These are phyloP conservation scores for Lithobates sylvaticus DNA, from an alignment of 2,797 vertebrate genomes.

Conservation along the genomic window DNA sequence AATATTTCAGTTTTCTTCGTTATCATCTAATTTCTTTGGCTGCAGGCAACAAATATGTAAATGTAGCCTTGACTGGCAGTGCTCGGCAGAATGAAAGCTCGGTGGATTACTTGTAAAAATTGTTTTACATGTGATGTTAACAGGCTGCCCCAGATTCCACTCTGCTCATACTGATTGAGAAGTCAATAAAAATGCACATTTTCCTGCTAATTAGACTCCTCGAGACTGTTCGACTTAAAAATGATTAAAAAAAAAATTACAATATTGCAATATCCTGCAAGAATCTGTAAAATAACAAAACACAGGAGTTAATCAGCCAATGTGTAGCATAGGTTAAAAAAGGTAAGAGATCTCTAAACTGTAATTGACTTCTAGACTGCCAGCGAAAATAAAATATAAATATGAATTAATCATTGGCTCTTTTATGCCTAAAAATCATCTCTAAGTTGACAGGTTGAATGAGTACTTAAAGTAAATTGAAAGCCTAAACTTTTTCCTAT, in stretches of 20 bases:
- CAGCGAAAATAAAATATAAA: neutral
- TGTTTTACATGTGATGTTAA: constrained; percentile 66
- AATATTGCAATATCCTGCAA: neutral
- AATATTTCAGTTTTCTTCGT: constrained; percentile 39
- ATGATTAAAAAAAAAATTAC: neutral
- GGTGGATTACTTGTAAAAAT: constrained; percentile 59
- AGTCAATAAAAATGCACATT: constrained; percentile 68
- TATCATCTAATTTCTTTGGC: constrained; percentile 62
- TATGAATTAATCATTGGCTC: neutral
- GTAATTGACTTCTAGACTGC: neutral
- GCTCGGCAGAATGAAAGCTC: constrained; percentile 62
- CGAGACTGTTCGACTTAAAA: constrained; percentile 65
- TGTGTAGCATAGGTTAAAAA: constrained; percentile 7
- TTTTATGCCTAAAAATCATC: neutral
- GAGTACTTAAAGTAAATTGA: too few species aligned
- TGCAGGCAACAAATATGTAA: constrained; percentile 64
- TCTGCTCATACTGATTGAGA: constrained; percentile 63
- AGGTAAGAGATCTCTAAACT: neutral
- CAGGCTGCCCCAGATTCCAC: constrained; percentile 62
- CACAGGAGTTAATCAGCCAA: neutral
- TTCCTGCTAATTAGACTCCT: constrained; percentile 71
- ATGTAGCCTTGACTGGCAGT: constrained; percentile 62
- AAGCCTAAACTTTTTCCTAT: too few species aligned
- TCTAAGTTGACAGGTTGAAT: neutral
- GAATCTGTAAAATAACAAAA: constrained; percentile 25